Evolutionary conservation across 2,797 vertebrate species (phyloP), one percentile per base, ranked within the genome.

Genomic region (Siniperca obscura): DNA sequence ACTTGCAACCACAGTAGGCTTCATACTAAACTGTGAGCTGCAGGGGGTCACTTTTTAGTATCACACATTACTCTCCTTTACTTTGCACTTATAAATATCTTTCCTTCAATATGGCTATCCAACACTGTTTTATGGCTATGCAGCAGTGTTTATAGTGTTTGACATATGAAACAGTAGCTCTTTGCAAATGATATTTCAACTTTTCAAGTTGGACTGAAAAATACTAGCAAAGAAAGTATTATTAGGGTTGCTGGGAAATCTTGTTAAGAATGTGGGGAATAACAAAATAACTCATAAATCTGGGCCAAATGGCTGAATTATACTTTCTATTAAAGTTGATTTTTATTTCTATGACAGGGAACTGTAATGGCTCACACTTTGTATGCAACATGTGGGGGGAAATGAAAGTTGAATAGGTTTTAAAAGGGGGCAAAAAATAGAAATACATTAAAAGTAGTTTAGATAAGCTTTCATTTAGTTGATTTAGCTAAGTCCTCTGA

Each of bases 231-330:
- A 78, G 68, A 88, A 81, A 85, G 74, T 84, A 80, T 87, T 82
- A 86, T 86, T 82, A 74, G 57, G 38, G 69, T 81, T 85, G 53
- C 86, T 79, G 72, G 82, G 89, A 87, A 91, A 75, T 81, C 65
- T 85, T 91, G 81, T 89, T 87, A 86, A 91, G 76, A 76, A 78
- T 81, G 74, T 82, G 67, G 59, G 59, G 80, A 90, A 91, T 87
- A 89, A 90, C 81, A 85, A 85, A 89, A 91, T 79, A 89, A 82
- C 65, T 84, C 68, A 74, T 88, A 86, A 90, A 91, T 90, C 70
- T 72, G 59, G 42, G 67, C 38, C 2, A 11, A 84, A 74, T 86
- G 81, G 71, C 68, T 76, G 53, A 74, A 85, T 81, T 79, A 50
- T 56, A 68, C 60, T 74, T 46, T 67, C 70, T 73, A 64, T 83